Percentiles rank a stretch among this genome's conserved stretches.
Evolutionary conservation across 2,888 invertebrate genomes (phyloP).

Genomic region (Dioctria linearis): DNA sequence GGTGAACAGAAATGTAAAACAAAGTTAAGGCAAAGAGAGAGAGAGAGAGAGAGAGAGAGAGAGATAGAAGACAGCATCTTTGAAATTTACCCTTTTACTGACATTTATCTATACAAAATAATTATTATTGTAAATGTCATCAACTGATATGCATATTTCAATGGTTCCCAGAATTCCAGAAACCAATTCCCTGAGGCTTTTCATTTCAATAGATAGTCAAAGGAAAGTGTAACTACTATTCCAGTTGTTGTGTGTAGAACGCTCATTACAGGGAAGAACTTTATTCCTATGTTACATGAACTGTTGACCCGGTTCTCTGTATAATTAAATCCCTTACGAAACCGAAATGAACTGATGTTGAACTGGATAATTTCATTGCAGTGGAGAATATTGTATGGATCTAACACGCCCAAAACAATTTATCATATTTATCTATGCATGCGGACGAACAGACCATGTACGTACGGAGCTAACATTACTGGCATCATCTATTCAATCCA

Average conservation of each 20-base stretch:
- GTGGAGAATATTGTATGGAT: not conserved
- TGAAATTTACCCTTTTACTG: too few relatives aligned
- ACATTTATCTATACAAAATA: too few relatives aligned
- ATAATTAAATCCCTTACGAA: conserved; percentile 14
- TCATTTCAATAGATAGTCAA: conserved; percentile 11
- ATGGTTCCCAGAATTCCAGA: not conserved
- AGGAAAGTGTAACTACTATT: not conserved
- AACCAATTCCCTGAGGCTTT: not conserved
- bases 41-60: too few relatives aligned
- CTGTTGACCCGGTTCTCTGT: conserved; percentile 26
- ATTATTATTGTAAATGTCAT: too few relatives aligned
- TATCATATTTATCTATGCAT: conserved; percentile 8
- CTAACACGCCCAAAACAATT: conserved; percentile 20
- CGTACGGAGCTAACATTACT: too few relatives aligned
- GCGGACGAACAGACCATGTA: too few relatives aligned
- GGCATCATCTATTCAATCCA: too few relatives aligned
- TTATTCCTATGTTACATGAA: not conserved
- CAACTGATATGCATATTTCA: too few relatives aligned
- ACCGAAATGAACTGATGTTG: conserved; percentile 12
- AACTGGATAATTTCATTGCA: conserved; percentile 34
- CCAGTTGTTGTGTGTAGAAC: not conserved
- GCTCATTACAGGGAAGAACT: too few relatives aligned
- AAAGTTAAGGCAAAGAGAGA: too few relatives aligned
- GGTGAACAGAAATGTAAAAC: too few relatives aligned
- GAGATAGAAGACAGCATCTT: too few relatives aligned